phyloP scores from a whole-genome alignment of 2,888 invertebrate species.

The Dasypogon diadema region DNA sequence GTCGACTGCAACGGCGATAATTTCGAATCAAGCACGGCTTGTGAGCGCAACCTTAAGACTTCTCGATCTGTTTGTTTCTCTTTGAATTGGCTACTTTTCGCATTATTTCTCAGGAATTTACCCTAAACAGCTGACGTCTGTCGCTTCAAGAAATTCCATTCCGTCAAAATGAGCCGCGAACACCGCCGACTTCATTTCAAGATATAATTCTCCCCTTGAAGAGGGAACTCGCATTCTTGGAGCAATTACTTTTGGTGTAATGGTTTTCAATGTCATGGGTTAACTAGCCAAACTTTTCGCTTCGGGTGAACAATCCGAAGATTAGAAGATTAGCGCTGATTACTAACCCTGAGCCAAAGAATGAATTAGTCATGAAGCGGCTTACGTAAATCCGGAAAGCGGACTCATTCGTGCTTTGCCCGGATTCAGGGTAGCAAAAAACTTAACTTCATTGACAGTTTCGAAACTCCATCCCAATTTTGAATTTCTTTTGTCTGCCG shows the following conservation, averaged over 20 bases:
- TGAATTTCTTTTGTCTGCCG: not conserved
- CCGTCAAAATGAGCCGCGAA: not conserved
- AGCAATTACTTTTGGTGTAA: constrained; percentile 26
- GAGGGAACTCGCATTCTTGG: constrained; percentile 37
- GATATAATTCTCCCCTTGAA: not conserved
- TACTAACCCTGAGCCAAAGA: constrained; percentile 26
- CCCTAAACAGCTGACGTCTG: constrained; percentile 33
- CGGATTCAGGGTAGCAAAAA: not conserved
- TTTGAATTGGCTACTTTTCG: constrained; percentile 4
- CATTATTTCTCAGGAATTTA: constrained; percentile 33
- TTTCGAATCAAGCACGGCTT: constrained; percentile 12
- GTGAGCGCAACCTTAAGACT: not conserved
- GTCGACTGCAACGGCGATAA: constrained; percentile 21
- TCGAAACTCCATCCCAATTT: not conserved
- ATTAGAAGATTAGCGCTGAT: constrained; percentile 8
- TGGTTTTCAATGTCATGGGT: constrained; percentile 45
- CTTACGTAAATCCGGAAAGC: constrained; percentile 24
- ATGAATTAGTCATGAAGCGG: constrained; percentile 10
- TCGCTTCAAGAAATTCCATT: constrained; percentile 4
- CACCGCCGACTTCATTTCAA: not conserved
- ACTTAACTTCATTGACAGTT: not conserved
- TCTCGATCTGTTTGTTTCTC: not conserved
- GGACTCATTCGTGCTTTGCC: not conserved
- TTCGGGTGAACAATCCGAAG: not conserved
- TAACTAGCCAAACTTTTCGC: constrained; percentile 16